Percentiles rank a stretch among this genome's conserved stretches.
phyloP scores from a whole-genome alignment of 2,888 invertebrate species.

The Drosophila sordidula region DNA sequence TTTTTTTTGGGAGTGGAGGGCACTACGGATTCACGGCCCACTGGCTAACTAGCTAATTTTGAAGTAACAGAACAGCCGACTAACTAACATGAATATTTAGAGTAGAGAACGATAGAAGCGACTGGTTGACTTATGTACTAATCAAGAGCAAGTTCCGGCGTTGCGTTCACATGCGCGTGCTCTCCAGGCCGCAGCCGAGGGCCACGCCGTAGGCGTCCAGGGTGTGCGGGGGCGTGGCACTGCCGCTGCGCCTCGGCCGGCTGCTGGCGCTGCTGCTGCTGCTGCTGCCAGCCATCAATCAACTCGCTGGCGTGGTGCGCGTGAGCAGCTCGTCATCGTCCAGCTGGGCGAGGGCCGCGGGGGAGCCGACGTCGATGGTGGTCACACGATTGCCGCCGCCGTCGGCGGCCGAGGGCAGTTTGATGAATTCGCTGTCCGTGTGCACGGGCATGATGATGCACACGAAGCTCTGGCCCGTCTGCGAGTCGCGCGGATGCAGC shows the following conservation, averaged over 20 bases:
- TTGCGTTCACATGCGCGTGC: constrained; percentile 78
- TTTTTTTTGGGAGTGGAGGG: constrained; percentile 21
- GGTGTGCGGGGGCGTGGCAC: constrained; percentile 35
- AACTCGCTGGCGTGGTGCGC: constrained; percentile 69
- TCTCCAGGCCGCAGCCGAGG: constrained; percentile 67
- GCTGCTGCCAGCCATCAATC: constrained; percentile 51
- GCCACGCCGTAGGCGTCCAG: constrained; percentile 34
- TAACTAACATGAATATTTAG: constrained; percentile 46
- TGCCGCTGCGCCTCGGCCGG: constrained; percentile 21
- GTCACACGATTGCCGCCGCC: constrained; percentile 83
- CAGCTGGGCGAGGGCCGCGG: constrained; percentile 75
- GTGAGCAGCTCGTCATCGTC: constrained; percentile 80
- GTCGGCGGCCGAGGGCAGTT: constrained; percentile 83
- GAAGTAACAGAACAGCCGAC: constrained; percentile 33
- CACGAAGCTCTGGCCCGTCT: constrained; percentile 93
- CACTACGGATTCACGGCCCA: constrained; percentile 6
- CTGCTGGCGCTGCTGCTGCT: constrained; percentile 19
- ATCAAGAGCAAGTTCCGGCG: constrained; percentile 25
- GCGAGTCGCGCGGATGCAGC: constrained; percentile 92
- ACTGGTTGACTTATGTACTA: constrained; percentile 30
- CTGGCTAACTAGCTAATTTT: constrained; percentile 26
- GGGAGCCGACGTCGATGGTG: constrained; percentile 84
- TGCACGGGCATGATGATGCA: constrained; percentile 95
- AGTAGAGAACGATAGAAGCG: constrained; percentile 38
- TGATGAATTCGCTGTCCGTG: constrained; percentile 82